Evolutionary conservation across 2,113 vertebrate genomes (phyloP), one percentile per base, ranked within the genome.

Genomic region (Oriolus oriolus): DNA sequence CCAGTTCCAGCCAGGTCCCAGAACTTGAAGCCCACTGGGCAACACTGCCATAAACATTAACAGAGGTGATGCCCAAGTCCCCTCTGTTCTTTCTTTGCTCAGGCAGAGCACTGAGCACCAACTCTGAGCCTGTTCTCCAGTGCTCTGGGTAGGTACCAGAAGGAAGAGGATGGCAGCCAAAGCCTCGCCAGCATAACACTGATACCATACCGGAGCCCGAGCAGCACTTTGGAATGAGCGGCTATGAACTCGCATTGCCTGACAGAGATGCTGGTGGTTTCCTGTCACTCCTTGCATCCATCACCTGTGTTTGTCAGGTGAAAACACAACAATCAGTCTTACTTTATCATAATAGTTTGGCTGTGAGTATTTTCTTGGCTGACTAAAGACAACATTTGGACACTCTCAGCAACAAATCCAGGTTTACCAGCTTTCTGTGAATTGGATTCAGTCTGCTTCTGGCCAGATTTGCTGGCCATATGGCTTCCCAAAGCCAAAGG

Each of bases 401-500:
- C 87, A 63, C 77, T 81, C 76, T 86, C 70, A 91, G 92, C 86
- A 87, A 90, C 93, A 96, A 96, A 93, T 82, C 68, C 84, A 80
- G 91, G 87, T 95, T 97, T 90, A 95, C 94, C 95, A 97, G 93
- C 89, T 97, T 97, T 95, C 94, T 88, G 50, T 53, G 84, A 86
- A 96, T 97, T 95, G 60, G 74, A 96, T 95, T 98, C 75, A 66
- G 89, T 23, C 81, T 61, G 89, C 92, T 95, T 80, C 95, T 97
- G 96, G 95, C 93, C 94, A 96, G 92, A 92, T 94, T 89, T 87
- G 91, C 63, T 91, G 79, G 93, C 96, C 97, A 97, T 97, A 97
- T 96, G 97, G 96, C 94, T 96, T 97, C 88, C 71, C 70, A 44
- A 52, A 96, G 85, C 90, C 96, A 97, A 97, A 97, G 78, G 94